These are phyloP conservation scores for Hestina assimilis DNA, from an alignment of 1,140 invertebrate genomes.

Conservation along the genomic window DNA sequence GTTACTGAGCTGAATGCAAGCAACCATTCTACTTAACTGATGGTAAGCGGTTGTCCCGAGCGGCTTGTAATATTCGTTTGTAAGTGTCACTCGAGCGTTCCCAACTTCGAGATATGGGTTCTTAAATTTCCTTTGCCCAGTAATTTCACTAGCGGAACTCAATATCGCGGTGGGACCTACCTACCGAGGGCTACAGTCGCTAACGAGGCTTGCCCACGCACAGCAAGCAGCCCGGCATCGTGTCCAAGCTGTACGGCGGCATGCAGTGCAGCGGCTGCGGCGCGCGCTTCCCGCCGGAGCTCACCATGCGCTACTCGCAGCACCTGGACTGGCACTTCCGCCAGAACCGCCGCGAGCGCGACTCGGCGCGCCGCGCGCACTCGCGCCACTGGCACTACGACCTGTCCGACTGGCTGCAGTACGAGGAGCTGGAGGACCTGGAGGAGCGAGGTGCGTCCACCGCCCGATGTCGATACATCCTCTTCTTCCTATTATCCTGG, in stretches of 20 bases:
- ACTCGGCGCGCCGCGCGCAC: conserved; percentile 89
- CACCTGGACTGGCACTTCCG: conserved; percentile 99
- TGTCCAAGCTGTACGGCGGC: conserved; percentile 87
- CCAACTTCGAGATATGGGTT: too few species aligned
- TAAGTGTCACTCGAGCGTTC: too few species aligned
- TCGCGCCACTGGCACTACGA: conserved; percentile 94
- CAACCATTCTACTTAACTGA: too few species aligned
- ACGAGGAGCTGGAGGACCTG: conserved; percentile 95
- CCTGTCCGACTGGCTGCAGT: conserved; percentile 94
- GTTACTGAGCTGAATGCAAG: too few species aligned
- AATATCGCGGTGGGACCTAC: too few species aligned
- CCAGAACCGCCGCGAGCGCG: conserved; percentile 92
- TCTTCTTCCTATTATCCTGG: too few species aligned
- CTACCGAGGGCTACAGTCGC: too few species aligned
- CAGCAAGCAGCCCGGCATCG: conserved; percentile 83
- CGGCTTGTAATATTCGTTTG: too few species aligned
- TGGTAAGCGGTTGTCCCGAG: neutral
- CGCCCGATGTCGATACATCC: too few species aligned
- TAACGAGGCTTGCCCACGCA: too few species aligned
- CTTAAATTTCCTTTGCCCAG: too few species aligned
- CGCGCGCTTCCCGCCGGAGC: conserved; percentile 91
- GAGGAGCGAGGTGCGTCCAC: conserved; percentile 91
- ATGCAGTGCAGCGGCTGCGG: conserved; percentile 98
- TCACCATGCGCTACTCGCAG: conserved; percentile 92
- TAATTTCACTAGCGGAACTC: too few species aligned